These are phyloP conservation scores for Eupithecia pulchellata DNA, from an alignment of 2,888 invertebrate genomes.

Conservation along the genomic window DNA sequence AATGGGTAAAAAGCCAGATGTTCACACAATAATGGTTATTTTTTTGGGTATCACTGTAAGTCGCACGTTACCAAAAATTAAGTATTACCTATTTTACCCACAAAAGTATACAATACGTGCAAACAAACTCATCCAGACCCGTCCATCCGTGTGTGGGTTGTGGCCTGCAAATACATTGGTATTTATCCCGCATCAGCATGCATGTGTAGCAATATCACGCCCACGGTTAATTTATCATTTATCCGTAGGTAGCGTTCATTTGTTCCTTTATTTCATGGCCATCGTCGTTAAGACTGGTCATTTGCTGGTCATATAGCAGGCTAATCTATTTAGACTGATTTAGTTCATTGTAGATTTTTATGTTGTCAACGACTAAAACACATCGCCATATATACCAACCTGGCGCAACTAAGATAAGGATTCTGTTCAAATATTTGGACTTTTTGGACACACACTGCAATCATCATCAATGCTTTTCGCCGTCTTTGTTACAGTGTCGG, in stretches of 20 bases:
- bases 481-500: neutral
- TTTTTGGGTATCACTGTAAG: neutral
- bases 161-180: slow-evolving; percentile 64
- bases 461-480: neutral
- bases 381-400: neutral
- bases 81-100: neutral
- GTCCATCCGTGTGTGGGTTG: slow-evolving; percentile 54
- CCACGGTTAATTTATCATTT: slow-evolving; percentile 11
- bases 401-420: neutral
- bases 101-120: neutral
- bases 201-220: slow-evolving; percentile 65
- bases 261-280: slow-evolving; percentile 58
- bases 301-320: neutral
- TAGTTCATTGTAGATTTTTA: neutral
- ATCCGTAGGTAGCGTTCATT: slow-evolving; percentile 44
- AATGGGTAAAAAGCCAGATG: neutral
- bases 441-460: neutral
- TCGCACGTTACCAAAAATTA: too few species aligned
- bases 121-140: slow-evolving; percentile 6
- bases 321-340: neutral
- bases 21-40: neutral
- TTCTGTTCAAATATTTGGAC: neutral
- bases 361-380: neutral
- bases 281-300: slow-evolving; percentile 1
- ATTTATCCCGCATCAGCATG: slow-evolving; percentile 80